phyloP scores from a whole-genome alignment of 2,113 vertebrate species.

The Rousettus leschenaultii region DNA sequence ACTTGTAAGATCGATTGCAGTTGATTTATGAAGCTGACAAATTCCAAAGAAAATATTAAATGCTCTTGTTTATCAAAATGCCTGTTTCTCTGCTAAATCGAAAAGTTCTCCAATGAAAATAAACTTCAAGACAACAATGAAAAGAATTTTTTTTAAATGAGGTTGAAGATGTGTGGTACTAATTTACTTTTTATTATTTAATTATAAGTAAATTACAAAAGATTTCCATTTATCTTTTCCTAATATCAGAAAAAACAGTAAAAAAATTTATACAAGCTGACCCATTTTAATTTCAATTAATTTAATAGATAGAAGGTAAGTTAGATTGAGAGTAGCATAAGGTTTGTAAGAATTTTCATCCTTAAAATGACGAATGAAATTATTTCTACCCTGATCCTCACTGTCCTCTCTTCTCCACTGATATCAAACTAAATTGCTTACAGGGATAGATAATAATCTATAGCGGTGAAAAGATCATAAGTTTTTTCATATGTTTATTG shows the following conservation, averaged over 20 bases:
- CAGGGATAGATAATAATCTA: too few relatives aligned
- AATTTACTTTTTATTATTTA: neutral
- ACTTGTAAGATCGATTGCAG: neutral
- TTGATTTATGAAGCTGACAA: neutral
- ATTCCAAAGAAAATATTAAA: slow-evolving; percentile 15
- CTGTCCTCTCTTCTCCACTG: neutral
- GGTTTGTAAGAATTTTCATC: neutral
- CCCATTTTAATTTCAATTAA: neutral
- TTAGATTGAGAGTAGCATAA: neutral
- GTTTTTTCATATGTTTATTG: neutral
- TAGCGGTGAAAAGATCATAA: neutral
- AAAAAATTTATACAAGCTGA: neutral
- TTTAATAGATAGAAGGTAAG: neutral
- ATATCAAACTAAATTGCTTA: neutral
- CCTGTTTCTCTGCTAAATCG: neutral
- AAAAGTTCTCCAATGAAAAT: neutral
- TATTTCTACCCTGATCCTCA: neutral
- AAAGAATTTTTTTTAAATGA: neutral
- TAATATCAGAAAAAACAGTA: neutral
- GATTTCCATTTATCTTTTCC: neutral
- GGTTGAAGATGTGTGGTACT: neutral
- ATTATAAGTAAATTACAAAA: neutral
- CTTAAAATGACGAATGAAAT: neutral
- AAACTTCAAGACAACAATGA: neutral
- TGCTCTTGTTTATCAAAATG: neutral